Evolutionary conservation across 2,797 vertebrate species (phyloP).

Genomic region (Acrocephalus scirpaceus): DNA sequence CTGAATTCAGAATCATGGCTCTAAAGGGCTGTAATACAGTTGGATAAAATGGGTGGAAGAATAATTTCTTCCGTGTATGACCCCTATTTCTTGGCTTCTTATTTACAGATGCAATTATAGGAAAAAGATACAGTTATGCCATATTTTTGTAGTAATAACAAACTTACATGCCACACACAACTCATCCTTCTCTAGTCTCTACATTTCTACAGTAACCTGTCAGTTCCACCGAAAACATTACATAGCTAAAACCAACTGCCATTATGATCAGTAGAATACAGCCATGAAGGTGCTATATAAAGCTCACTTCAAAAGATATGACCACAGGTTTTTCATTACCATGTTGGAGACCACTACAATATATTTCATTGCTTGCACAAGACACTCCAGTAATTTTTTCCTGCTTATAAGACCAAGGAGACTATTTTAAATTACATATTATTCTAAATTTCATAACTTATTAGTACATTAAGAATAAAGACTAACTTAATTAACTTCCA

Average conservation of each 20-base stretch:
- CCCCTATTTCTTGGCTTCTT: neutral
- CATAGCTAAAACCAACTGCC: rapidly evolving
- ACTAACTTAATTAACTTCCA: neutral
- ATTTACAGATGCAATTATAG: neutral
- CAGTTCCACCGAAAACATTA: neutral
- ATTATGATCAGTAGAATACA: neutral
- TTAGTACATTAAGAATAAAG: neutral
- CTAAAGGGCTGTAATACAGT: neutral
- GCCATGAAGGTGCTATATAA: neutral
- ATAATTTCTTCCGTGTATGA: neutral
- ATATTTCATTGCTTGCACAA: neutral
- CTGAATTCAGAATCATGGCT: neutral
- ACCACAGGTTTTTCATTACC: neutral
- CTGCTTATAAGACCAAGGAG: neutral
- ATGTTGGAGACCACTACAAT: neutral
- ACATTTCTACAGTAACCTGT: neutral
- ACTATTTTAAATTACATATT: neutral
- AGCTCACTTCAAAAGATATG: neutral
- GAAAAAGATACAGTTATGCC: neutral
- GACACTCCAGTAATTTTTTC: neutral
- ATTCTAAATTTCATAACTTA: neutral
- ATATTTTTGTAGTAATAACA: neutral
- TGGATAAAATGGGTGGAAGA: neutral
- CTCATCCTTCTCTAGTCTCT: neutral
- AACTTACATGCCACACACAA: neutral